A percentile compares a stretch with the other conserved stretches of the same genome.
Conservation (phyloP, 1,140 invertebrate genomes). For the Tetranychus cinnabarinus region DNA sequence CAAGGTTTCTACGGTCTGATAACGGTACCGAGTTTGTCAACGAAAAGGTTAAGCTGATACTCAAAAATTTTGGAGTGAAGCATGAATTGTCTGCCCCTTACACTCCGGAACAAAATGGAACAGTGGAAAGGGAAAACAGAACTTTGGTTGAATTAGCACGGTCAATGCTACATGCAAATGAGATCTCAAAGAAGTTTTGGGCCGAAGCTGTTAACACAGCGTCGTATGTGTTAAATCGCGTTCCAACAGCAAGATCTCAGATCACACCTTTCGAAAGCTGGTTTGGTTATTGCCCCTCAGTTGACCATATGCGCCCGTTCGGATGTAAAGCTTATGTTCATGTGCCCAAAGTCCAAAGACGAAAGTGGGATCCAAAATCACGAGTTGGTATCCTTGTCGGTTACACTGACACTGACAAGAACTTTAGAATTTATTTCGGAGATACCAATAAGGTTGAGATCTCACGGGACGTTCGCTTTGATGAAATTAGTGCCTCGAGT, state of each 20-base stretch:
- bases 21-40: not conserved
- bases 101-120: constrained; percentile 15
- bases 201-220: constrained; percentile 11
- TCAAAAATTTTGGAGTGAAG: not conserved
- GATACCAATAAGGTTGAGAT: not conserved
- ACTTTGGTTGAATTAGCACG: constrained; percentile 17
- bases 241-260: not conserved
- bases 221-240: not conserved
- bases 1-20: not conserved
- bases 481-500: too few relatives aligned
- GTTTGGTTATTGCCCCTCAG: not conserved
- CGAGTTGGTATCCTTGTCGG: not conserved
- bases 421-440: not conserved
- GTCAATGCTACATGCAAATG: constrained; percentile 10
- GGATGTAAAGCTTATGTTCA: not conserved
- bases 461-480: not conserved
- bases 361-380: not conserved
- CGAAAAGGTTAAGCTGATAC: not conserved
- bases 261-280: constrained; percentile 1
- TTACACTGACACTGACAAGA: not conserved
- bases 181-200: constrained; percentile 13
- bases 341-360: not conserved
- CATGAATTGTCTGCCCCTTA: constrained; percentile 1
- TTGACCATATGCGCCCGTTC: not conserved
- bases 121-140: constrained; percentile 19